Percentiles rank a stretch among this genome's conserved stretches.
Evolutionary conservation across 2,113 vertebrate genomes (phyloP).

Genomic region (Eulemur rufifrons): DNA sequence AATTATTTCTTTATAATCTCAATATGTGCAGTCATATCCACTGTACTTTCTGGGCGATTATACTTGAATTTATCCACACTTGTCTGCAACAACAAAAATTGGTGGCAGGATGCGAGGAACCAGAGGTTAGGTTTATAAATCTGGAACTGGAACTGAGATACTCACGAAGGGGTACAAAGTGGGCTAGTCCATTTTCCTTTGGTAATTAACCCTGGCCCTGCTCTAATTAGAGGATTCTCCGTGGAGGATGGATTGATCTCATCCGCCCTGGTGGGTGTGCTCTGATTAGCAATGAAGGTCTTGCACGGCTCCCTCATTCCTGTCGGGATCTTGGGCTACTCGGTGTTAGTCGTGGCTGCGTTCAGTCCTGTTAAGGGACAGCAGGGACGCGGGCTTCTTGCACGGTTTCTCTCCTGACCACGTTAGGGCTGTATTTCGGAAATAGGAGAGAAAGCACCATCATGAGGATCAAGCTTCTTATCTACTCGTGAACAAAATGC

Average conservation of each 20-base stretch:
- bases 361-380: background rate
- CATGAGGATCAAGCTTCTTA: background rate
- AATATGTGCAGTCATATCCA: background rate
- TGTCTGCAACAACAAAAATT: rapidly evolving
- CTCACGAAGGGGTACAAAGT: rapidly evolving
- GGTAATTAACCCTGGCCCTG: too few relatives aligned
- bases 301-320: background rate
- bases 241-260: too few relatives aligned
- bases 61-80: background rate
- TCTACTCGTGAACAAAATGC: too few relatives aligned
- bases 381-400: rapidly evolving
- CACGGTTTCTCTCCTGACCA: rapidly evolving
- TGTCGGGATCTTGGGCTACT: background rate
- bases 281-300: background rate
- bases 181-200: rapidly evolving
- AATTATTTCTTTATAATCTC: too few relatives aligned
- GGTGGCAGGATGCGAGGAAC: rapidly evolving
- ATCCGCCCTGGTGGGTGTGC: too few relatives aligned
- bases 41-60: too few relatives aligned
- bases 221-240: background rate
- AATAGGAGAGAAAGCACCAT: background rate
- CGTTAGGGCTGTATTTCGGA: background rate
- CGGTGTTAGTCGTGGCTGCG: background rate
- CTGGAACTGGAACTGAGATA: background rate
- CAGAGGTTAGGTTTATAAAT: background rate